Conservation (phyloP, 2,888 invertebrate genomes). For the Sarcophaga subvicina region DNA sequence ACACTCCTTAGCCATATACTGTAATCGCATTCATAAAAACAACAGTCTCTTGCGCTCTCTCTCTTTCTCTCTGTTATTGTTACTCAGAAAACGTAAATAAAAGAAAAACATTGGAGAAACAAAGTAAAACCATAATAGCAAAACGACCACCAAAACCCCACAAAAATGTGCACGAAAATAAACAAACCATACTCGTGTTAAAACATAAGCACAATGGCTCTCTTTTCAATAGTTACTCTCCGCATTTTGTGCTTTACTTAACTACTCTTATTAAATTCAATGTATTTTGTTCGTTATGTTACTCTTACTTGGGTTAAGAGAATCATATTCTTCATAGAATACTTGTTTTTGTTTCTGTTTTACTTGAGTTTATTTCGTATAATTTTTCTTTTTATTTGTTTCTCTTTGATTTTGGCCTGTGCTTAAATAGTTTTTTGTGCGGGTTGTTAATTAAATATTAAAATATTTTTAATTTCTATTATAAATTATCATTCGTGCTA, state of each 20-base stretch:
- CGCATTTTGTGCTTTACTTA: background rate
- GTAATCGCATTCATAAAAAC: background rate
- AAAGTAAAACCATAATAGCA: slow-evolving; percentile 38
- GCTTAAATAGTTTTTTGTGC: slow-evolving; percentile 21
- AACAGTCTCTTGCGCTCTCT: background rate
- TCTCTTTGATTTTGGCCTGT: slow-evolving; percentile 15
- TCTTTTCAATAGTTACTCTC: background rate
- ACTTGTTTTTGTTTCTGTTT: slow-evolving; percentile 7
- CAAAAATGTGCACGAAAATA: slow-evolving; percentile 30
- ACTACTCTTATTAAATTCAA: no score
- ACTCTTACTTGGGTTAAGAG: slow-evolving; percentile 1
- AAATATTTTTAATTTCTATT: background rate
- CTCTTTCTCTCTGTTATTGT: background rate
- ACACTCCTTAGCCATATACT: background rate
- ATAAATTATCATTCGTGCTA: slow-evolving; percentile 1
- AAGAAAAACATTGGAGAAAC: background rate
- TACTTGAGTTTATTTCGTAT: background rate
- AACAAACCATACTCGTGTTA: slow-evolving; percentile 36
- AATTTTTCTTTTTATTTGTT: slow-evolving; percentile 15
- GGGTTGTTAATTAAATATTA: slow-evolving; percentile 42
- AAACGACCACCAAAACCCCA: slow-evolving; percentile 58
- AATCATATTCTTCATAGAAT: no score
- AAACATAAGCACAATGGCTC: slow-evolving; percentile 10
- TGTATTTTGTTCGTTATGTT: background rate
- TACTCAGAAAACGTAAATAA: background rate